These are phyloP conservation scores for Adela reaumurella DNA, from an alignment of 2,888 invertebrate species.

Conservation along the genomic window DNA sequence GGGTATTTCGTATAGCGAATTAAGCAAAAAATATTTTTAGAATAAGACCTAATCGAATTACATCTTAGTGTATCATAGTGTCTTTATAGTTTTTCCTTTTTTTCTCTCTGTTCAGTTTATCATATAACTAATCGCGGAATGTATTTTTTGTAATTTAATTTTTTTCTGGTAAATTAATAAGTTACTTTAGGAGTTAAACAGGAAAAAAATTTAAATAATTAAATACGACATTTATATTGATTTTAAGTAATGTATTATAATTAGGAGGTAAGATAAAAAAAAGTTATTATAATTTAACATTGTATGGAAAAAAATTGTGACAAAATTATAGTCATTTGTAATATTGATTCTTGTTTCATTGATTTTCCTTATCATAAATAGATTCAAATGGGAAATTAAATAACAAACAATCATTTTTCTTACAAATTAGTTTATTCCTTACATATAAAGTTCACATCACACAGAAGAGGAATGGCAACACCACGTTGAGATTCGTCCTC, in stretches of 20 bases:
- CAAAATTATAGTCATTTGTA: conserved; percentile 61
- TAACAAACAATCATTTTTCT: background rate
- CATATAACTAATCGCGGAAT: background rate
- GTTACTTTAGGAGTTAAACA: conserved; percentile 22
- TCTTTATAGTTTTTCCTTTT: background rate
- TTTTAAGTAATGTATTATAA: conserved; percentile 56
- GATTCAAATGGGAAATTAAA: background rate
- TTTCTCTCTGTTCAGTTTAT: conserved; percentile 34
- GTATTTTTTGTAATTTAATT: background rate
- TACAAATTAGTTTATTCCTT: background rate
- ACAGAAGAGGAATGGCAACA: background rate
- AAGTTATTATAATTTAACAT: conserved; percentile 47
- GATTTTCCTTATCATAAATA: background rate
- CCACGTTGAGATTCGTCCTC: background rate
- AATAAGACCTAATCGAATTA: conserved; percentile 56
- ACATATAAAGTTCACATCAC: background rate
- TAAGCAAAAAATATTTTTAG: conserved; percentile 52
- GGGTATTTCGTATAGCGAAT: conserved; percentile 47
- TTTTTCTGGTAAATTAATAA: background rate
- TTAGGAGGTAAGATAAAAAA: conserved; percentile 45
- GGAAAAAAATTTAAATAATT: conserved; percentile 50
- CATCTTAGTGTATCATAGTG: conserved; percentile 45
- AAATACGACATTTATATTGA: conserved; percentile 49
- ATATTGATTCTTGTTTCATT: conserved; percentile 53
- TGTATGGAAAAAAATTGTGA: conserved; percentile 59